Percentiles rank a stretch among this genome's conserved stretches.
Evolutionary conservation across 1,140 invertebrate genomes (phyloP).

Genomic region (Hyles vespertilio): DNA sequence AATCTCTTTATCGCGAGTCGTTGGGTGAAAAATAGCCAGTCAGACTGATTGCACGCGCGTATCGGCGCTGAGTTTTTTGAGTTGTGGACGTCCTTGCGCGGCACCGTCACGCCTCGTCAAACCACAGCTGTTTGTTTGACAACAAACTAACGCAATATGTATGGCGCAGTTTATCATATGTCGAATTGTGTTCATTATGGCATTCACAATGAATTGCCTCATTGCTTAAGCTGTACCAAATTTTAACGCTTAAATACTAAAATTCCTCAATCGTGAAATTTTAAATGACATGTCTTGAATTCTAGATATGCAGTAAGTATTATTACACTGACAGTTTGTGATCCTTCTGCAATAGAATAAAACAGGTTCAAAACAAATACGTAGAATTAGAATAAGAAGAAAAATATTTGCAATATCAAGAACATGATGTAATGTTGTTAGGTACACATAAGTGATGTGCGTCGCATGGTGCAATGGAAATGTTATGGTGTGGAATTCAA

Average conservation of each 20-base stretch:
- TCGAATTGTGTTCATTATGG: not conserved
- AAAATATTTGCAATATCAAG: no score
- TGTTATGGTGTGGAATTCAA: no score
- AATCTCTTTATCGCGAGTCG: slow-evolving; percentile 15
- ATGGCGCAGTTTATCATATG: slow-evolving; percentile 12
- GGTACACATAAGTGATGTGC: not conserved
- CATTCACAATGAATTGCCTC: not conserved
- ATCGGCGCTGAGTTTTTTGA: slow-evolving; percentile 21
- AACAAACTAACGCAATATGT: slow-evolving; percentile 32
- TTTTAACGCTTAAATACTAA: no score
- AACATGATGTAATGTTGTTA: no score
- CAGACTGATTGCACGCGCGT: slow-evolving; percentile 18
- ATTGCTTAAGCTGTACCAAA: not conserved
- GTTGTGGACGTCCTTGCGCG: slow-evolving; percentile 38
- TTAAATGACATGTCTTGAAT: no score
- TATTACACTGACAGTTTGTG: no score
- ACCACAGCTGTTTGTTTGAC: slow-evolving; percentile 44
- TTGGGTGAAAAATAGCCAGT: slow-evolving; percentile 22
- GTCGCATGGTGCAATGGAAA: not conserved
- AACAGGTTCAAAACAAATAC: no score
- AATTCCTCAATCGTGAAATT: no score
- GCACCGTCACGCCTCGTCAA: slow-evolving; percentile 35
- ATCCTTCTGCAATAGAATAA: no score
- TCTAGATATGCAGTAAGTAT: no score
- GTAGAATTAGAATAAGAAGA: no score